Evolutionary conservation across 2,888 invertebrate genomes (phyloP).

Genomic region (Drosophila falleni): DNA sequence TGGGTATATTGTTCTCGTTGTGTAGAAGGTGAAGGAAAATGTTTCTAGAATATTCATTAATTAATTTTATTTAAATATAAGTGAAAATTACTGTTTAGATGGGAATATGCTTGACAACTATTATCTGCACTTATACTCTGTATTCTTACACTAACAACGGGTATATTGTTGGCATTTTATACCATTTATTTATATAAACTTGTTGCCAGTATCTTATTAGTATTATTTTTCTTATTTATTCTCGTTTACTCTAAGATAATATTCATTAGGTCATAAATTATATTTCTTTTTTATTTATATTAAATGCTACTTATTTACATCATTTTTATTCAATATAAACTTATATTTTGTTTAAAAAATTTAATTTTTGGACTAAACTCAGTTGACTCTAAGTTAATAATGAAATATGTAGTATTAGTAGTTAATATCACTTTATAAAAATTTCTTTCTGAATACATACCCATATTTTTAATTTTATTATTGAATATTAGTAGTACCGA

Average conservation of each 20-base stretch:
- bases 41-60: neutral
- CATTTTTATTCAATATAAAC: too few species aligned
- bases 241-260: neutral
- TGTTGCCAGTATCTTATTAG: neutral
- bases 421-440: neutral
- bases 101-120: neutral
- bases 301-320: neutral
- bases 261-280: neutral
- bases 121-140: neutral
- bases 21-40: neutral
- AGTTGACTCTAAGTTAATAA: neutral
- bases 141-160: neutral
- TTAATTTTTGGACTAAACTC: neutral
- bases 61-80: neutral
- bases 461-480: too few species aligned
- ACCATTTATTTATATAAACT: neutral
- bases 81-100: neutral
- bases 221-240: neutral
- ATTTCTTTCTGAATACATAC: neutral
- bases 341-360: neutral
- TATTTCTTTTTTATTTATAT: neutral
- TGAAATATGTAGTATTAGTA: neutral
- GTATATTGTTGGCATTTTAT: neutral
- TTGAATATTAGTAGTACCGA: neutral
- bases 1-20: neutral